Conservation (phyloP, 2,113 vertebrate species). For the Penelope pileata region DNA sequence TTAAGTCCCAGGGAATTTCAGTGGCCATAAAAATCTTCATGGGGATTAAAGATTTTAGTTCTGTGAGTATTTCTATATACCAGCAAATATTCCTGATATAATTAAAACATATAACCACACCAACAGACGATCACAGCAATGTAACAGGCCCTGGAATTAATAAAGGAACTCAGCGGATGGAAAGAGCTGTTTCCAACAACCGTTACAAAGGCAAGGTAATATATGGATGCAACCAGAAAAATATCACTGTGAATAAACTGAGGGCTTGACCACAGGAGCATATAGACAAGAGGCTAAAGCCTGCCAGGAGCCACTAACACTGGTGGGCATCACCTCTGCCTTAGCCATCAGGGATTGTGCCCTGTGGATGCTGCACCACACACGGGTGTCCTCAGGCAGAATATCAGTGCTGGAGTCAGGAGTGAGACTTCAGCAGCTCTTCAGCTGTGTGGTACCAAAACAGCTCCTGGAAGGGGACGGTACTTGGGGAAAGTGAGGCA, state of each 20-base stretch:
- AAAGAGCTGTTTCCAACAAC: not conserved
- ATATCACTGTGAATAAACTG: not conserved
- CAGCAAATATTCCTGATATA: conserved; percentile 36
- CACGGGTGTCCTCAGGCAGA: not conserved
- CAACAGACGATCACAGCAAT: not conserved
- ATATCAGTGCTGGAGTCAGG: not conserved
- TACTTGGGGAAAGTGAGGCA: not conserved
- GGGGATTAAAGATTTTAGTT: conserved; percentile 5
- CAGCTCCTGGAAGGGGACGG: not conserved
- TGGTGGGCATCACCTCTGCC: not conserved
- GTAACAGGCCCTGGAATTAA: conserved; percentile 4
- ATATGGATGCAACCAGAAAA: not conserved
- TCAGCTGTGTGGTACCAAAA: not conserved
- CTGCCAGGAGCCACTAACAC: not conserved
- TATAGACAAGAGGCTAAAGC: not conserved
- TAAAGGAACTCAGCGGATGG: not conserved
- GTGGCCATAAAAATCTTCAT: not conserved
- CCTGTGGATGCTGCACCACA: not conserved
- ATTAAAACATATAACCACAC: not conserved
- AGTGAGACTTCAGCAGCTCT: not conserved
- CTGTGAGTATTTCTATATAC: not conserved
- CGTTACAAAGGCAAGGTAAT: not conserved
- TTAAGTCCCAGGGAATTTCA: conserved; percentile 15
- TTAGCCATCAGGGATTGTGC: not conserved
- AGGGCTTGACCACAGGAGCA: not conserved